Evolutionary conservation across 2,113 vertebrate species (phyloP), one percentile per base, ranked within the genome.

Genomic region (Columbina picui): DNA sequence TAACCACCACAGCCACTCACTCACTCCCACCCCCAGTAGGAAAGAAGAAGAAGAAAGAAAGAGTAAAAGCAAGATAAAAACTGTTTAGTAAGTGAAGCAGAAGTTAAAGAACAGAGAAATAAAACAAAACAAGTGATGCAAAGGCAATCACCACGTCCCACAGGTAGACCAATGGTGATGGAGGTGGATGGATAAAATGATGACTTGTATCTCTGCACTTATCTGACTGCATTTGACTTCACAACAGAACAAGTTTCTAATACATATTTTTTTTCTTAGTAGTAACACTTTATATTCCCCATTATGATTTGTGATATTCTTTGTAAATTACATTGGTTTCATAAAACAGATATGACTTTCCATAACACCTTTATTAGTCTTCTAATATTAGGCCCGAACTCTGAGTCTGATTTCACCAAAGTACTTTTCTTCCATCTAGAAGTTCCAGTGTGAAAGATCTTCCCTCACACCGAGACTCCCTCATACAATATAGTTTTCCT

Each of bases 111-210:
- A 82, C 50, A 87, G 29, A 93, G 38, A 73, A 56, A 41, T 10
- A 59, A 71, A 74, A 34, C 2, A 6, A 84, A 80, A 49, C 8
- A 77, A 79, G 21, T 5, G 4, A 89, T n/a, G 25, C 14, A 83
- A 65, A 79, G 15, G 32, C 2, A 2, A 49, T 71, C 14, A 63
- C 27, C 11, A 36, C n/a, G 18, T 57, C 45, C 25, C 41, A n/a
- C 0, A 1, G 36, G 26, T 2, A 82, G 70, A 70, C 1, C 2
- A 0, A 36, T 16, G 12, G 2, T 9, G n/a, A 78, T 17, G 78
- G 23, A 65, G 14, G 25, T 8, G 15, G 26, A 57, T 21, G 12
- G 18, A 90, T 21, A 75, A 78, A 94, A 79, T 18, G 6, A 2
- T 22, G 9, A 9, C 22, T 79, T 79, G 16, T 9, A 45, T 49